These are phyloP conservation scores for Drosophila eohydei DNA, from an alignment of 2,888 invertebrate genomes.

Conservation along the genomic window DNA sequence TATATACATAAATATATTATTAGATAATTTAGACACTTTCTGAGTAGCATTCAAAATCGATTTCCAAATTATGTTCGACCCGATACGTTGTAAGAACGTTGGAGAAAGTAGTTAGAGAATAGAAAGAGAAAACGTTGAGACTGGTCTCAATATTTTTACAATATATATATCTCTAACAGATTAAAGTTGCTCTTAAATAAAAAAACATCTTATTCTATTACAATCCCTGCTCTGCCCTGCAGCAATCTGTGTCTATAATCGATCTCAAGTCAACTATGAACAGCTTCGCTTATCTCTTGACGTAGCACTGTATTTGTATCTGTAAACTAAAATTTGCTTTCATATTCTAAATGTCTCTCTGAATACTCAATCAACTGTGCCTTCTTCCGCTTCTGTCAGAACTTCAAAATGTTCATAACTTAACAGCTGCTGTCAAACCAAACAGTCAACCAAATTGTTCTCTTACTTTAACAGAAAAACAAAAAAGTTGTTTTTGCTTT, in stretches of 20 bases:
- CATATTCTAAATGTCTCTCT: not conserved
- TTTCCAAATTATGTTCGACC: no score
- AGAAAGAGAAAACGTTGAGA: no score
- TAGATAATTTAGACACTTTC: no score
- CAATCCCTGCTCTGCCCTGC: not conserved
- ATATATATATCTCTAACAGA: no score
- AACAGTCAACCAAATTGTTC: not conserved
- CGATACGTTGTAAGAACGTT: no score
- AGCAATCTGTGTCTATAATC: not conserved
- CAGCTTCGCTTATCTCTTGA: not conserved
- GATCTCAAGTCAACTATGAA: not conserved
- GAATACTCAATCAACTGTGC: constrained; percentile 1
- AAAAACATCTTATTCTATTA: not conserved
- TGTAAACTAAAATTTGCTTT: not conserved
- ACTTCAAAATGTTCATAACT: not conserved
- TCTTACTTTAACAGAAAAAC: constrained; percentile 29
- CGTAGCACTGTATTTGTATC: not conserved
- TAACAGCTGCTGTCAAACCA: constrained; percentile 12
- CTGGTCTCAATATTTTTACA: no score
- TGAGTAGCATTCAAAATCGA: no score
- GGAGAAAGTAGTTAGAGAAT: no score
- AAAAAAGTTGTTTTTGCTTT: constrained; percentile 48
- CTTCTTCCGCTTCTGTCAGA: not conserved
- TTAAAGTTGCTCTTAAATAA: no score
- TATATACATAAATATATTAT: no score